Conservation (phyloP, 2,888 invertebrate genomes). For the Drosophila testacea region DNA sequence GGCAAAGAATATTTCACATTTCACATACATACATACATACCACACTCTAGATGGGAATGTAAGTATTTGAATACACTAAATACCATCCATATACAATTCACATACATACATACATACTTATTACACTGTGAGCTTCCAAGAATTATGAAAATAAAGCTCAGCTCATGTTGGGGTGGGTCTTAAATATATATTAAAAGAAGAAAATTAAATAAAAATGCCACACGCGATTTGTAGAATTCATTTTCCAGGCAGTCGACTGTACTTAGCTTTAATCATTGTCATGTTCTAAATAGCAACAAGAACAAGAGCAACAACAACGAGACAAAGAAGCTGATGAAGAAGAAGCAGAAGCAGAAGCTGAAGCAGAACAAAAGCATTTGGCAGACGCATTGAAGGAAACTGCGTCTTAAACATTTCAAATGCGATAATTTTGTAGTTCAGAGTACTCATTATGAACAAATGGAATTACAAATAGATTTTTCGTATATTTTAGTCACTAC, state of each 20-base stretch:
- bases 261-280: slow-evolving; percentile 32
- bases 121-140: neutral
- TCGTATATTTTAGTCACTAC: slow-evolving; percentile 6
- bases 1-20: slow-evolving; percentile 7
- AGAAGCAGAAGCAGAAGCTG: neutral
- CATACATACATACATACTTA: neutral
- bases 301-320: slow-evolving; percentile 19
- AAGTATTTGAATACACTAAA: slow-evolving; percentile 6
- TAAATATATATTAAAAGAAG: neutral
- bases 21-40: neutral
- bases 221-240: slow-evolving; percentile 34
- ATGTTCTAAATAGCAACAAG: slow-evolving; percentile 56
- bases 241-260: slow-evolving; percentile 9
- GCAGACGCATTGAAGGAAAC: slow-evolving; percentile 30
- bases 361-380: slow-evolving; percentile 17
- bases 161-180: neutral
- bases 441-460: slow-evolving; percentile 14
- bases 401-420: slow-evolving; percentile 59
- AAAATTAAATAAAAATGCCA: neutral
- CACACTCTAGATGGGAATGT: slow-evolving; percentile 1
- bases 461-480: neutral
- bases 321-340: slow-evolving; percentile 6
- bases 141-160: neutral
- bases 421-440: slow-evolving; percentile 53
- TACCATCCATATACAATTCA: slow-evolving; percentile 1